These are phyloP conservation scores for Cheilinus undulatus DNA, from an alignment of 2,113 vertebrate species.

Conservation along the genomic window DNA sequence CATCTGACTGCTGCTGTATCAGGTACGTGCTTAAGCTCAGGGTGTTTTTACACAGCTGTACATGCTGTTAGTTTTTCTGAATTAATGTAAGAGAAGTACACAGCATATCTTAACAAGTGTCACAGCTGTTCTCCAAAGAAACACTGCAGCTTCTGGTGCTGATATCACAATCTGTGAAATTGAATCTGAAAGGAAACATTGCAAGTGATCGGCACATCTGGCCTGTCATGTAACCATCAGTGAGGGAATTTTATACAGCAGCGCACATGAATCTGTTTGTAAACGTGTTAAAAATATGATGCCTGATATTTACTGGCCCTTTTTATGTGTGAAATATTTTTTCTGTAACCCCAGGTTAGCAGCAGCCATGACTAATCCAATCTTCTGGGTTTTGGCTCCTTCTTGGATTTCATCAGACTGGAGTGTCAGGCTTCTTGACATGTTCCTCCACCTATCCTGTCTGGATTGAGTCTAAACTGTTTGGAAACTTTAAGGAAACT, in stretches of 20 bases:
- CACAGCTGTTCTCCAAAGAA: constrained; percentile 4
- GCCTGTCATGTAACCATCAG: background rate
- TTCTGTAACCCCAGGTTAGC: background rate
- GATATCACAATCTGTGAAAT: background rate
- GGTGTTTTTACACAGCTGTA: background rate
- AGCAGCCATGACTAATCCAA: background rate
- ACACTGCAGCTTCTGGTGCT: background rate
- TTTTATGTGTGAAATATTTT: constrained; percentile 5
- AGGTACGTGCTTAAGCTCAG: constrained; percentile 19
- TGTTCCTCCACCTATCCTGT: background rate
- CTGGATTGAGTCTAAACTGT: constrained; percentile 10
- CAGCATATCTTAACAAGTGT: constrained; percentile 12
- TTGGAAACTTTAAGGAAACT: background rate
- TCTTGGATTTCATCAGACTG: constrained; percentile 10
- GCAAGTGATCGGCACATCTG: background rate
- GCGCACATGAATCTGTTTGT: background rate
- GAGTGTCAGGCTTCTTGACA: constrained; percentile 16
- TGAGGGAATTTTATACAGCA: background rate
- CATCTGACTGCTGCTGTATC: constrained; percentile 23
- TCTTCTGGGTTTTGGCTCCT: background rate
- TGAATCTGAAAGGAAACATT: constrained; percentile 3
- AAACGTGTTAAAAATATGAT: background rate
- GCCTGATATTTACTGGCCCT: background rate
- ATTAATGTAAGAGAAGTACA: constrained; percentile 20
- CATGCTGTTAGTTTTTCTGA: constrained; percentile 20